Evolutionary conservation across 2,113 vertebrate species (phyloP).

Genomic region (Piaya cayana): DNA sequence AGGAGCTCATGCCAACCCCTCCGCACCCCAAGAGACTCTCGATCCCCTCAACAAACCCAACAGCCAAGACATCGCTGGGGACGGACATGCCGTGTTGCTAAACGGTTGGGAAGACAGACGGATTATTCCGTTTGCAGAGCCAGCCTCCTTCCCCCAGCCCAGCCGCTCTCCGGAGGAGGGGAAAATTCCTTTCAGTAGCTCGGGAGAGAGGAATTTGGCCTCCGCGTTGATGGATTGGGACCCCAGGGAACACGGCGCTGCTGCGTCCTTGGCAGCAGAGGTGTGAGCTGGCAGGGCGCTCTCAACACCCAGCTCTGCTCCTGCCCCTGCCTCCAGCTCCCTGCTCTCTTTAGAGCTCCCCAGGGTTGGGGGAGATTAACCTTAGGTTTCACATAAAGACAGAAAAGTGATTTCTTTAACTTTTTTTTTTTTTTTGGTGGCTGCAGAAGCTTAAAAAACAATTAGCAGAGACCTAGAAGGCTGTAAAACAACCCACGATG

Average conservation of each 20-base stretch:
- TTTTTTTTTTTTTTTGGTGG: neutral
- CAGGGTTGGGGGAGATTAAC: accelerated
- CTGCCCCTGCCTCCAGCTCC: neutral
- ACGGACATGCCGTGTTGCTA: accelerated
- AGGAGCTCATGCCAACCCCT: accelerated
- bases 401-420: neutral
- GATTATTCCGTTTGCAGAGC: accelerated
- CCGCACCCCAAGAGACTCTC: neutral
- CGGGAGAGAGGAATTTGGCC: constrained; percentile 23
- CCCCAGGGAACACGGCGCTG: neutral
- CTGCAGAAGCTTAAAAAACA: neutral
- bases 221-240: neutral
- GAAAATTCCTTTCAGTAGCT: neutral
- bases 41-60: neutral
- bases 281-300: neutral
- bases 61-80: neutral
- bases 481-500: accelerated
- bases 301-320: neutral
- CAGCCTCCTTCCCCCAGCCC: neutral
- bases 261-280: neutral
- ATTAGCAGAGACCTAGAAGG: neutral
- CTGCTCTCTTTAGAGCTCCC: neutral
- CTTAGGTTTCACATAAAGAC: neutral
- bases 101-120: neutral
- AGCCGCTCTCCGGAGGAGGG: neutral